Evolutionary conservation across 1,140 invertebrate species (phyloP), one percentile per base, ranked within the genome.

Genomic region (Paralvinella palmiformis): DNA sequence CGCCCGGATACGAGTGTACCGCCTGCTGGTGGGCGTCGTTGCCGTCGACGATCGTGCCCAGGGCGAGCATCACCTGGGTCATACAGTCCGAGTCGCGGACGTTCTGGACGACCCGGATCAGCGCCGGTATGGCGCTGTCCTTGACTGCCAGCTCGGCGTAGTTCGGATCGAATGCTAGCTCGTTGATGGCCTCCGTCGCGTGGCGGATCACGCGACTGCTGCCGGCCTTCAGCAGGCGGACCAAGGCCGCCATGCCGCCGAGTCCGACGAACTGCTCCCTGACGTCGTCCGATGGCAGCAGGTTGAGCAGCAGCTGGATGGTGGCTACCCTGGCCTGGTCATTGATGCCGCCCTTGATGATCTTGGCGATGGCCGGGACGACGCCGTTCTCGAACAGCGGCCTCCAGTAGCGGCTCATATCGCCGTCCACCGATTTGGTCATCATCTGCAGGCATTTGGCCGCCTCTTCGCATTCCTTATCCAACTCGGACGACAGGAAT

Each of bases 401-500:
- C 17, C 41, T 61, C 64, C 64, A 66, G 37, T 62, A 50, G 29
- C 29, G 50, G 35, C 44, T 62, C n/a, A 37, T 57, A 33, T 15
- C 20, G n/a, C 44, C 36, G 10, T 3, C 20, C 10, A 48, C 27
- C n/a, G n/a, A 48, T 32, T 69, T 62, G 1, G 79, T 80, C 52
- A 80, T 61, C 20, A 69, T 72, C 24, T 66, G 52, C 27, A 79
- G 63, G 71, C 73, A 77, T 64, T 69, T 77, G 3, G 76, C 77
- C 60, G 77, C 73, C 20, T 69, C 55, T 24, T 71, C 69, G 0
- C 69, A 72, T 61, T 79, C 77, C 32, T 78, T 74, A 32, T 79
- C 77, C 31, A 69, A 59, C 50, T 78, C 76, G 0, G 77, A 78
- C 6, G 67, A 32, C 45, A 79, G 32, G 68, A 75, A 76, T 36